Evolutionary conservation across 2,888 invertebrate species (phyloP), one percentile per base, ranked within the genome.

Genomic region (Orthosia gothica): DNA sequence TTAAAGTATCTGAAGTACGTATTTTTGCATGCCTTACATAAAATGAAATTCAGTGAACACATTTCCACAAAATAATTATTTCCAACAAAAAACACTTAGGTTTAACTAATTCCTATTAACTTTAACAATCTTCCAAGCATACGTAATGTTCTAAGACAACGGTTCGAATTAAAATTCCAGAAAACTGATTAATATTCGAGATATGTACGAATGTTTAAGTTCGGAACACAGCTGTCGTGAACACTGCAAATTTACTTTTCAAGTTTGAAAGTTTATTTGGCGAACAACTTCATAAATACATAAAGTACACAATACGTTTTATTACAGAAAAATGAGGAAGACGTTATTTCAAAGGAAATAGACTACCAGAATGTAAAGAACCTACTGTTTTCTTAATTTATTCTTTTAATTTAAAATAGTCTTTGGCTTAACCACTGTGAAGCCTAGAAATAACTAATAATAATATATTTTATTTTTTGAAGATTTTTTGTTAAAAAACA

Each of bases 101-200:
- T 3, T 12, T 40, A 45, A 45, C 20, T 9, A 20, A 23, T 4
- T 26, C 13, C 5, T 11, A 71, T 11, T 4, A 52, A 54, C n/a
- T 55, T 76, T 26, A 16, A 62, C 54, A 61, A 49, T 12, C 40
- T 55, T 9, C 16, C 49, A 72, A 61, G 79, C 73, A 72, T 72
- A 79, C 49, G 52, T 59, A 75, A 75, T 57, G 16, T 73, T 47
- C 45, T 16, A 72, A 79, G 45, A 79, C 49, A 57, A 23, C 40
- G n/a, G 15, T 12, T 45, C 12, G 50, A 79, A 72, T 76, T 62
- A 80, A 75, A 80, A 77, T 70, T 70, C 59, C 63, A 64, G 66
- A 75, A 64, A 67, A 76, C 83, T 83, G 50, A 83, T 86, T 87
- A 83, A 83, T 83, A 83, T 86, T 85, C 85, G 15, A 81, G 76